These are phyloP conservation scores for Eupithecia inturbata DNA, from an alignment of 2,888 invertebrate genomes.

Conservation along the genomic window DNA sequence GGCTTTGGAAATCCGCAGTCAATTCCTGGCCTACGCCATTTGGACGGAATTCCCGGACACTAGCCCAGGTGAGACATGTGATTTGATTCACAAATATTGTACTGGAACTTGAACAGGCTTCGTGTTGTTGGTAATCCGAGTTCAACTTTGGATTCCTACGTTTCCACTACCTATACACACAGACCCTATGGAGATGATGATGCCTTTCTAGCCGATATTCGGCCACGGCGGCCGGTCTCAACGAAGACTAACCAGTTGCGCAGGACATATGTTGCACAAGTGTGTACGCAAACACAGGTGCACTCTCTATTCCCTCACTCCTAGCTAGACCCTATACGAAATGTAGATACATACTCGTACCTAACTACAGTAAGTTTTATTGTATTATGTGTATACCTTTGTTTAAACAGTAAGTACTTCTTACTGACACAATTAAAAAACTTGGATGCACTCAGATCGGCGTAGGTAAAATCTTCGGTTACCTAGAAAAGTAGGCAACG, in stretches of 20 bases:
- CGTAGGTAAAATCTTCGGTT: not conserved
- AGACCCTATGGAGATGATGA: too few species aligned
- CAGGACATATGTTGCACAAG: too few species aligned
- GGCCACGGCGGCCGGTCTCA: too few species aligned
- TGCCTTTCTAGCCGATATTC: too few species aligned
- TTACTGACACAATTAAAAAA: not conserved
- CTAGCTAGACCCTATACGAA: not conserved
- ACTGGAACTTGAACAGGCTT: slow-evolving; percentile 8
- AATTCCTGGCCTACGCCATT: slow-evolving; percentile 31
- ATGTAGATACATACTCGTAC: too few species aligned
- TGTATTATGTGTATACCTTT: too few species aligned
- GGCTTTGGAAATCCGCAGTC: slow-evolving; percentile 35
- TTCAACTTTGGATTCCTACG: not conserved
- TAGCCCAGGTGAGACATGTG: slow-evolving; percentile 18
- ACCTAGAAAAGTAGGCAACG: not conserved
- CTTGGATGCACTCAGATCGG: not conserved
- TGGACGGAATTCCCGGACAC: slow-evolving; percentile 37
- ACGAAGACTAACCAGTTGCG: too few species aligned
- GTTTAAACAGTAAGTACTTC: not conserved
- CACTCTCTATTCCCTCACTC: too few species aligned
- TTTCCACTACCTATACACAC: not conserved
- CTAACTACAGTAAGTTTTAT: too few species aligned
- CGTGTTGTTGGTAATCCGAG: not conserved
- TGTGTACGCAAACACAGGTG: too few species aligned
- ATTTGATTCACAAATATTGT: slow-evolving; percentile 32